A percentile compares a stretch with the other conserved stretches of the same genome.
phyloP scores from a whole-genome alignment of 2,888 invertebrate genomes.

The Apamea crenata region DNA sequence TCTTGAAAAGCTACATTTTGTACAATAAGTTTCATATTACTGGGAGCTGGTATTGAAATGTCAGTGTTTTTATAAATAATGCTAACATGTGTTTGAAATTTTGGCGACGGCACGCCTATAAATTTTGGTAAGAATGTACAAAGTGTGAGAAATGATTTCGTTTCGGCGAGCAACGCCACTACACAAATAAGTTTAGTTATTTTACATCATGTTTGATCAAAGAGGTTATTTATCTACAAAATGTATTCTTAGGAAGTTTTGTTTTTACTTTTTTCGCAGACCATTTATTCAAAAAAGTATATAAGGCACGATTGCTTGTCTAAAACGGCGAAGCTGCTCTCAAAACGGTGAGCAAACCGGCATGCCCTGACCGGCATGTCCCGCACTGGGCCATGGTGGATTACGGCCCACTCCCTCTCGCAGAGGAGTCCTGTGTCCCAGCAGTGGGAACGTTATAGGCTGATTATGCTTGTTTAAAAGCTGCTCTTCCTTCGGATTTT shows the following conservation, averaged over 20 bases:
- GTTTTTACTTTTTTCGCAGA: slow-evolving; percentile 13
- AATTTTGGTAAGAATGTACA: slow-evolving; percentile 50
- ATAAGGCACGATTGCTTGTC: slow-evolving; percentile 29
- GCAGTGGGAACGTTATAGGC: background rate
- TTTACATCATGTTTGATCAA: slow-evolving; percentile 31
- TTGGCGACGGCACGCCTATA: slow-evolving; percentile 51
- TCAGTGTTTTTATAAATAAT: slow-evolving; percentile 47
- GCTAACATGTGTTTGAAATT: slow-evolving; percentile 47
- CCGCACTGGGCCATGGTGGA: background rate
- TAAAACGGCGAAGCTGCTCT: background rate
- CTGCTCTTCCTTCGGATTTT: slow-evolving; percentile 15
- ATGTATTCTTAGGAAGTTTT: slow-evolving; percentile 31
- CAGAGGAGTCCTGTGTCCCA: background rate
- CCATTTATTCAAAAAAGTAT: slow-evolving; percentile 11
- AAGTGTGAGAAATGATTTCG: slow-evolving; percentile 50
- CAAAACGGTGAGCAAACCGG: no score
- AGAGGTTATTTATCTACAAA: slow-evolving; percentile 33
- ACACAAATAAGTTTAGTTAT: slow-evolving; percentile 49
- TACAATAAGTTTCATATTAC: slow-evolving; percentile 53
- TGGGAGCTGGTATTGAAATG: slow-evolving; percentile 32
- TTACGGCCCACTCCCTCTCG: no score
- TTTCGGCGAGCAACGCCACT: slow-evolving; percentile 23
- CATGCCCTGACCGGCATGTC: background rate
- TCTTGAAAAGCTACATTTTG: slow-evolving; percentile 28
- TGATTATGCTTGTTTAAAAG: slow-evolving; percentile 20